Evolutionary conservation across 2,113 vertebrate species (phyloP).

Genomic region (Cnemophilus loriae): DNA sequence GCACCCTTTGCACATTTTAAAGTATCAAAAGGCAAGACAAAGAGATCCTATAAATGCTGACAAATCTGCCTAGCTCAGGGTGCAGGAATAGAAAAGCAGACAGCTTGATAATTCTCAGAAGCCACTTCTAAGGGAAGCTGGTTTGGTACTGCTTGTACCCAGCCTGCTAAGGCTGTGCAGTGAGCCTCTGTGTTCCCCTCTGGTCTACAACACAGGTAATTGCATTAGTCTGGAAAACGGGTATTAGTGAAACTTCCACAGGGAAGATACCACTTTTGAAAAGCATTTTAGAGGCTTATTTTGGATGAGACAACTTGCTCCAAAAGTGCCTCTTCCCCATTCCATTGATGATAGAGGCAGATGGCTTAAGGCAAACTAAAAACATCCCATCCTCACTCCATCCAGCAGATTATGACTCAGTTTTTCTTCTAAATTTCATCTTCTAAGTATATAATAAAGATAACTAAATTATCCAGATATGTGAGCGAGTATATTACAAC

Average conservation of each 20-base stretch:
- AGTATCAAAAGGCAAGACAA: neutral
- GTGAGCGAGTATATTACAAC: neutral
- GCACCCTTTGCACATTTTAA: neutral
- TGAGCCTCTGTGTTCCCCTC: neutral
- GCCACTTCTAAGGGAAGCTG: neutral
- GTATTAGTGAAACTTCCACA: neutral
- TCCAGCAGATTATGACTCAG: rapidly evolving
- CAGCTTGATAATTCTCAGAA: neutral
- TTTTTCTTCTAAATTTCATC: neutral
- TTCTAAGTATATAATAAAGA: neutral
- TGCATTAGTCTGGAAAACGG: neutral
- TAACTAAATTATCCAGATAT: neutral
- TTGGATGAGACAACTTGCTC: neutral
- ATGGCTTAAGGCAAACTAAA: neutral
- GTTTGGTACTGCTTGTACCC: neutral
- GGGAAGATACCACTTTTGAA: neutral
- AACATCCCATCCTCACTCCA: neutral
- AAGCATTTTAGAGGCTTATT: neutral
- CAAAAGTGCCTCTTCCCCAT: neutral
- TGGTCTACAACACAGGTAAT: neutral
- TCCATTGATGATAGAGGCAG: neutral
- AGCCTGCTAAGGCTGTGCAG: neutral
- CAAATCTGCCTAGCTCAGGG: neutral
- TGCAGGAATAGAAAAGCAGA: neutral
- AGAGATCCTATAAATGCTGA: neutral